Percentiles rank a stretch among this genome's conserved stretches.
Evolutionary conservation across 2,888 invertebrate genomes (phyloP).

Genomic region (Drosophila emarginata): DNA sequence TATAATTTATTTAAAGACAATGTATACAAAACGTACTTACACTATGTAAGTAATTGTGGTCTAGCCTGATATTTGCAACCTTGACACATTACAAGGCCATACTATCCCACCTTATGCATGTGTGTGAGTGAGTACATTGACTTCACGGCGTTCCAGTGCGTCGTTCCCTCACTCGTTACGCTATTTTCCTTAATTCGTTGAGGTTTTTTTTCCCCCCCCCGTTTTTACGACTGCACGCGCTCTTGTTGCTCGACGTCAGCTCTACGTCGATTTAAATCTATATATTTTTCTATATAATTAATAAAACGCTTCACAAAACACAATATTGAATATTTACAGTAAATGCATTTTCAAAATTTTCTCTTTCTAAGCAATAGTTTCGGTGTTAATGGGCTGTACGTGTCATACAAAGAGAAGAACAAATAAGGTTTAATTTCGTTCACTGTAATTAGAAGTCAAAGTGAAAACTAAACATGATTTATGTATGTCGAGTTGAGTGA

Average conservation of each 20-base stretch:
- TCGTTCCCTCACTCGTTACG: background rate
- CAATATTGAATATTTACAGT: background rate
- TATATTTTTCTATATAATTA: too few relatives aligned
- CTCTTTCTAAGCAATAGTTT: constrained; percentile 1
- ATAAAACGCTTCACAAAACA: too few relatives aligned
- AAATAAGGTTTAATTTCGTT: background rate
- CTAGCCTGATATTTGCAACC: constrained; percentile 2
- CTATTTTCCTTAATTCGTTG: background rate
- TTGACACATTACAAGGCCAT: background rate
- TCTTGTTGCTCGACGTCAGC: background rate
- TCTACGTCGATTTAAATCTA: background rate
- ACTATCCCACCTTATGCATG: background rate
- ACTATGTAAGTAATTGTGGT: background rate
- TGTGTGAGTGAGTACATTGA: background rate
- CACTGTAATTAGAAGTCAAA: constrained; percentile 2
- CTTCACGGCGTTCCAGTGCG: background rate
- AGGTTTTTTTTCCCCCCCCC: too few relatives aligned
- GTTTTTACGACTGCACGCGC: constrained; percentile 14
- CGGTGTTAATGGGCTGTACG: constrained; percentile 1
- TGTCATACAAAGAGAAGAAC: background rate
- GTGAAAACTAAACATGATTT: constrained; percentile 2
- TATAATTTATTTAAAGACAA: constrained; percentile 1
- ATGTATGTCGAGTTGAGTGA: background rate
- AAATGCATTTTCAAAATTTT: background rate
- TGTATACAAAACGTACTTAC: background rate